A percentile compares a stretch with the other conserved stretches of the same genome.
phyloP scores from a whole-genome alignment of 1,140 invertebrate genomes.

The Eriosoma lanigerum region DNA sequence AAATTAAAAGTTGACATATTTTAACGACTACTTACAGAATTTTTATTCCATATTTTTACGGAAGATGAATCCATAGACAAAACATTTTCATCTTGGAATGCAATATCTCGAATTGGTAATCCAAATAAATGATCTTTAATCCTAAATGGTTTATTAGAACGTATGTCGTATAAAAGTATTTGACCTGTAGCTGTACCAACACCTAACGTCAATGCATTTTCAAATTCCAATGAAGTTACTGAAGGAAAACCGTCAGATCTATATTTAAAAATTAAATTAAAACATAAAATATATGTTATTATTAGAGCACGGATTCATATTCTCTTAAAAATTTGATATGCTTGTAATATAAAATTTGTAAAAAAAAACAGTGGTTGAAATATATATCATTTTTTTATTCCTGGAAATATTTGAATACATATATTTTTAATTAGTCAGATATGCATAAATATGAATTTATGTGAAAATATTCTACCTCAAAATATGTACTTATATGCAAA shows the following conservation, averaged over 20 bases:
- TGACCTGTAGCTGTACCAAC: conserved; percentile 93
- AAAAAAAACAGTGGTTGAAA: too few relatives aligned
- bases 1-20: background rate
- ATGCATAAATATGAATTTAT: too few relatives aligned
- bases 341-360: too few relatives aligned
- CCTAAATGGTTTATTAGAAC: conserved; percentile 83
- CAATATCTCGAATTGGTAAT: conserved; percentile 85
- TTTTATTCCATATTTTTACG: conserved; percentile 93
- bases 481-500: too few relatives aligned
- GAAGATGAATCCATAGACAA: conserved; percentile 90
- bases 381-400: too few relatives aligned
- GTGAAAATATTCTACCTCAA: too few relatives aligned
- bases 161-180: conserved; percentile 91
- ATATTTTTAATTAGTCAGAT: too few relatives aligned
- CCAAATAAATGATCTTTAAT: conserved; percentile 96
- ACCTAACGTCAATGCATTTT: conserved; percentile 80
- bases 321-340: too few relatives aligned
- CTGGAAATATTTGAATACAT: too few relatives aligned
- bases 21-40: conserved; percentile 75
- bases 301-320: too few relatives aligned
- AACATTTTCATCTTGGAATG: conserved; percentile 86
- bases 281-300: too few relatives aligned
- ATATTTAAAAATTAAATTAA: conserved; percentile 56
- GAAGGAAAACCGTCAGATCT: conserved; percentile 71
- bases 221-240: conserved; percentile 78